Conservation (phyloP, 2,888 invertebrate species). For the Galeruca laticollis region DNA sequence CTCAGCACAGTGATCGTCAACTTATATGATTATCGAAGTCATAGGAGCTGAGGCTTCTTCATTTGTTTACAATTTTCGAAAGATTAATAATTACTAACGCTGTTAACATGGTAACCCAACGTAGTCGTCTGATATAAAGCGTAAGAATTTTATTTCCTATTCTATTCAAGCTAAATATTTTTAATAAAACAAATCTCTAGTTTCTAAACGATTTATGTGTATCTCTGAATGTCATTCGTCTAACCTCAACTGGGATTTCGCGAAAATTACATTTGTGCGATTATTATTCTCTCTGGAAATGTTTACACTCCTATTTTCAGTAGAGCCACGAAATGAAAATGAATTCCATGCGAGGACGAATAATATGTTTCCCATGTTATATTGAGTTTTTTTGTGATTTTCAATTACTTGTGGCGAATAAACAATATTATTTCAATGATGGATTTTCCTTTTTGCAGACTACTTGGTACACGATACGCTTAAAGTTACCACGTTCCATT, state of each 20-base stretch:
- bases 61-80: too few relatives aligned
- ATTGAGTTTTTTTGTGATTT: neutral
- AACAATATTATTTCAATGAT: neutral
- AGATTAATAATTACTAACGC: too few relatives aligned
- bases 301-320: neutral
- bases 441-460: neutral
- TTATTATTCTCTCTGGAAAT: slow-evolving; percentile 4
- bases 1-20: too few relatives aligned
- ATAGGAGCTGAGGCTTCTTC: too few relatives aligned
- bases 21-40: too few relatives aligned
- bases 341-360: neutral
- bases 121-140: too few relatives aligned
- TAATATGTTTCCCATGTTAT: neutral
- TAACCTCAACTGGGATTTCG: neutral
- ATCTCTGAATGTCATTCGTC: neutral
- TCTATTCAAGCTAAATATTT: neutral
- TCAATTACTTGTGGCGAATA: neutral
- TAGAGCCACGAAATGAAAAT: neutral
- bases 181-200: neutral
- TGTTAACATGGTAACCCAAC: too few relatives aligned
- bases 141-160: too few relatives aligned
- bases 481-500: too few relatives aligned
- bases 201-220: neutral
- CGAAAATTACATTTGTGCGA: neutral
- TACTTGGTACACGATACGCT: too few relatives aligned